Evolutionary conservation across 2,113 vertebrate genomes (phyloP).

Genomic region (Pedionomus torquatus): DNA sequence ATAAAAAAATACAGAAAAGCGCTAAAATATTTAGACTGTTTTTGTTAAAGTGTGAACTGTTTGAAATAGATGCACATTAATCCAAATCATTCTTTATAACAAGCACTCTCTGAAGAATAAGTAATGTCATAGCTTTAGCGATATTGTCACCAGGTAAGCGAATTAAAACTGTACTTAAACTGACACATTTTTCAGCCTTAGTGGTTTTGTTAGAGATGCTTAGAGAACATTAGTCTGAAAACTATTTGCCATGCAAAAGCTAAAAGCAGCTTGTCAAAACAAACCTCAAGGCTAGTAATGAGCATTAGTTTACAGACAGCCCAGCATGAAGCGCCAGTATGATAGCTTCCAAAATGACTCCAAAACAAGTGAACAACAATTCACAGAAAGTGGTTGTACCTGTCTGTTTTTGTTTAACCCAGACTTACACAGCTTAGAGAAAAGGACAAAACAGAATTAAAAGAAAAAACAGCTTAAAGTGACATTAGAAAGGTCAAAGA

Average conservation of each 20-base stretch:
- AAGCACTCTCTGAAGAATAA: conserved; percentile 51
- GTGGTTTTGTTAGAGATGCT: conserved; percentile 54
- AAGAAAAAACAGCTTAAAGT: conserved; percentile 51
- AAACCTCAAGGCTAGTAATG: conserved; percentile 39
- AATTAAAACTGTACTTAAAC: conserved; percentile 65
- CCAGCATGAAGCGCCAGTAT: conserved; percentile 47
- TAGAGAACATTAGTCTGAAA: conserved; percentile 48
- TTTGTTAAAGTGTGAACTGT: conserved; percentile 51
- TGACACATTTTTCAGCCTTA: conserved; percentile 44
- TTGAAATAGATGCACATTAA: conserved; percentile 50
- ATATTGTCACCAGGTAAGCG: conserved; percentile 34
- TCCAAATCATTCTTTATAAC: conserved; percentile 49
- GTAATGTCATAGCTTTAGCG: conserved; percentile 48
- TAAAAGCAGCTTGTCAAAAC: conserved; percentile 66
- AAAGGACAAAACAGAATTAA: conserved; percentile 77
- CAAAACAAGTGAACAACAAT: not conserved
- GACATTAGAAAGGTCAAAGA: not conserved
- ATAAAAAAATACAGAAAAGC: not conserved
- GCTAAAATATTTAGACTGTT: conserved; percentile 62
- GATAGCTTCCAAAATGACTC: conserved; percentile 27
- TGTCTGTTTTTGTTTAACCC: conserved; percentile 86
- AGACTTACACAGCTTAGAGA: conserved; percentile 82
- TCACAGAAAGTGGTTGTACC: conserved; percentile 79
- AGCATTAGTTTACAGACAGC: conserved; percentile 64
- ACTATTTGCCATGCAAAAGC: conserved; percentile 72